Conservation (phyloP, 2,797 vertebrate species). For the Poeciliopsis turneri region DNA sequence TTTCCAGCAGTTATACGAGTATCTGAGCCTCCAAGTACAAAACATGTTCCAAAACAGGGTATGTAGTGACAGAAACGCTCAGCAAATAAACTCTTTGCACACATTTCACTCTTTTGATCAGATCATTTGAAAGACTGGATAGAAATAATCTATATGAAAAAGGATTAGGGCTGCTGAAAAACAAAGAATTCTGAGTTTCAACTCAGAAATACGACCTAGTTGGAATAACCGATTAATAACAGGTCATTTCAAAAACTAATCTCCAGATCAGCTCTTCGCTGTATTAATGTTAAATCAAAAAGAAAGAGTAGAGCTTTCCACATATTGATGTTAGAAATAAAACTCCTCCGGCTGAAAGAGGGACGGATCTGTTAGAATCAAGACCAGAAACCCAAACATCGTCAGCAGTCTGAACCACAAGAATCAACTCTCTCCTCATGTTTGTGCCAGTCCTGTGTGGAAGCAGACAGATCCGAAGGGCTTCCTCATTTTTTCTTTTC, state of each 20-base stretch:
- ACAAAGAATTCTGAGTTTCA: no score
- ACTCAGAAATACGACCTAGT: no score
- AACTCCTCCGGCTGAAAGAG: background rate
- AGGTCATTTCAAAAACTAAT: no score
- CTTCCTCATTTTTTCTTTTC: background rate
- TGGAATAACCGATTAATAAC: no score
- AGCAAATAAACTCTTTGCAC: background rate
- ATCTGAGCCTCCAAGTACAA: background rate
- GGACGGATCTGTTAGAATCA: background rate
- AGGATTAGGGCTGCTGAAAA: no score
- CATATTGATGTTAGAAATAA: background rate
- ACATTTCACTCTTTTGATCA: background rate
- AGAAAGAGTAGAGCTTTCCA: no score
- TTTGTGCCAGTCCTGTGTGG: background rate
- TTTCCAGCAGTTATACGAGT: background rate
- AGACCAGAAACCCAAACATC: background rate
- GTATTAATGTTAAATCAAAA: no score
- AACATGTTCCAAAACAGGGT: background rate
- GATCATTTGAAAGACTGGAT: background rate
- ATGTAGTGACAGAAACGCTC: background rate
- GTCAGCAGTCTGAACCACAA: background rate
- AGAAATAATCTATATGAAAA: background rate
- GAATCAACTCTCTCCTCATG: background rate
- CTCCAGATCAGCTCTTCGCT: no score
- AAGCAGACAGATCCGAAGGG: background rate